A percentile compares a stretch with the other conserved stretches of the same genome.
phyloP scores from a whole-genome alignment of 2,888 invertebrate species.

The Alloscopus bannaensis region DNA sequence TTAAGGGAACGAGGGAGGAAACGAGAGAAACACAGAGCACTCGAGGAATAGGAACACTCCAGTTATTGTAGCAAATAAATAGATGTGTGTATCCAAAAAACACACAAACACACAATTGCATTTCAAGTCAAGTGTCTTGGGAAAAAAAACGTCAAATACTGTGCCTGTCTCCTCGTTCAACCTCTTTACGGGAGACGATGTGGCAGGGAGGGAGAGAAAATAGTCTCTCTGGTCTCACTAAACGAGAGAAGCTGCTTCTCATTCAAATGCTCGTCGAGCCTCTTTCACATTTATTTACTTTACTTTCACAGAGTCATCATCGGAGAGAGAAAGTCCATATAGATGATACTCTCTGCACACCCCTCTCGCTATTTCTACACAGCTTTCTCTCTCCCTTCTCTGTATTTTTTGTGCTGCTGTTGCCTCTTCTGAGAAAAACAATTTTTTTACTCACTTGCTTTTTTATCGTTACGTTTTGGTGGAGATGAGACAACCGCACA shows the following conservation, averaged over 20 bases:
- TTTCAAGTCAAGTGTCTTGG: slow-evolving; percentile 27
- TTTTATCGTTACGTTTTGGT: too few relatives aligned
- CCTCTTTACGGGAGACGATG: not conserved
- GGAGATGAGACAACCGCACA: too few relatives aligned
- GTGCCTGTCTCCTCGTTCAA: not conserved
- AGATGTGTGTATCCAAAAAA: too few relatives aligned
- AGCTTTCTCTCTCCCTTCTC: too few relatives aligned
- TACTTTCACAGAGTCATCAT: slow-evolving; percentile 4
- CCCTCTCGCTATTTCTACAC: not conserved
- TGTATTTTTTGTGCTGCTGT: too few relatives aligned
- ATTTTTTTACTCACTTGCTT: too few relatives aligned
- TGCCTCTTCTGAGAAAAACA: too few relatives aligned
- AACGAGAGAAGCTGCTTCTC: not conserved
- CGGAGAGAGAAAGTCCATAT: too few relatives aligned
- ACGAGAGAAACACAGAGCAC: too few relatives aligned
- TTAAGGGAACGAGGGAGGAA: too few relatives aligned
- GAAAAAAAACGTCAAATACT: slow-evolving; percentile 13
- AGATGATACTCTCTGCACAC: too few relatives aligned
- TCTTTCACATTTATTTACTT: slow-evolving; percentile 7
- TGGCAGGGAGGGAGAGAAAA: not conserved
- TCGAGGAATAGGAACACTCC: too few relatives aligned
- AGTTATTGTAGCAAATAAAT: not conserved
- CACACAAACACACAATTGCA: slow-evolving; percentile 27
- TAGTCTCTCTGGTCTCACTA: not conserved
- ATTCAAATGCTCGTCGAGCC: not conserved